Base-by-base conservation (phyloP, 2,888 invertebrate genomes). In the Heliconius erato region DNA sequence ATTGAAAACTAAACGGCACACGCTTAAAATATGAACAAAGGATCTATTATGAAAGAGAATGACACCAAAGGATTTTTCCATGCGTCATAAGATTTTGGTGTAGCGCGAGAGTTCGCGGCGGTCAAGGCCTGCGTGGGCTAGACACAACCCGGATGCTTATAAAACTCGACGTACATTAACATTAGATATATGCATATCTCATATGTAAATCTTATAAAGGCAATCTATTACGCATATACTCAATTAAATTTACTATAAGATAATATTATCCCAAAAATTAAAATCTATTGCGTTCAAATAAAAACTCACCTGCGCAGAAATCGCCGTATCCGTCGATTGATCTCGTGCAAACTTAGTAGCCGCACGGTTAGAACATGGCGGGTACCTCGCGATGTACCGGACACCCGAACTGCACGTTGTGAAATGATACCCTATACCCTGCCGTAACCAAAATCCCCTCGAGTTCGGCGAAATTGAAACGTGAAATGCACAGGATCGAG, bases 121-220 rank as follows among this genome's bases (percentile, higher is more conserved):
- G 95, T 95, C 95, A 95, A 95, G 95, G 95, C 90, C 93, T 92
- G 87, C 88, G 94, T 94, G 93, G 95, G 95, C 94, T 92, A 87
- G 84, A 80, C 83, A 68, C 93, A 93, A 95, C 95, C 95, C 95
- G 95, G 95, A 95, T 94, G 90, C 85, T 74, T 81, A 59, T 23
- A 68, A 76, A 81, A 77, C 77, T 69, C 44, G 71, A 81, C 63
- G 76, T 69, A 81, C 71, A 32, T 76, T 35, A 35, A 78, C 44
- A 80, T 65, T 44, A 28, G 63, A 80, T 35, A 54, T 77, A 80
- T 72, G 23, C 65, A 82, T 78, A 77, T 72, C 26, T 80, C 63
- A 71, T 63, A n/a, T 74, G 59, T 59, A 59, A 32, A 59, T 59
- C 35, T 76, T 59, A n/a, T n/a, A 59, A n/a, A 28, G 35, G 59